Evolutionary conservation across 2,888 invertebrate species (phyloP).

Genomic region (Caradrina clavipalpis): DNA sequence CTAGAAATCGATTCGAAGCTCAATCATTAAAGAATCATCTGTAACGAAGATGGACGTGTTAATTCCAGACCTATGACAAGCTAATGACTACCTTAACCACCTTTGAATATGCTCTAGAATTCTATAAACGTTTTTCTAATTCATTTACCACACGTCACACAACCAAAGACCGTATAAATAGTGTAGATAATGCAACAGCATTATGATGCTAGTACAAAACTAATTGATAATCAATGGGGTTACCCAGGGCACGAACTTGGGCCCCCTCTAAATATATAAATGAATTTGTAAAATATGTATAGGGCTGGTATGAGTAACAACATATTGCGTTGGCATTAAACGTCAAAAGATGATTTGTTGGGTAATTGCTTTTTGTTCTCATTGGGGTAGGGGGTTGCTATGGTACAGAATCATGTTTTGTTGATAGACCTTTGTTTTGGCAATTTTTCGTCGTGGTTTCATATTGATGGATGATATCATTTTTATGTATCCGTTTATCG

Average conservation of each 20-base stretch:
- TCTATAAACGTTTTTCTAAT: conserved; percentile 50
- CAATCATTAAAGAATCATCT: conserved; percentile 88
- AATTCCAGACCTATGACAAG: conserved; percentile 72
- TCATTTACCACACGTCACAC: conserved; percentile 73
- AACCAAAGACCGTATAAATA: conserved; percentile 87
- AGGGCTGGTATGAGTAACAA: conserved; percentile 83
- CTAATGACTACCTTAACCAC: conserved; percentile 69
- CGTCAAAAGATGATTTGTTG: conserved; percentile 90
- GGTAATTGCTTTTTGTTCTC: conserved; percentile 89
- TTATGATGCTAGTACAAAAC: conserved; percentile 87
- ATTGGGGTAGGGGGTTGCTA: conserved; percentile 79
- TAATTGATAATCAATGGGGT: conserved; percentile 90
- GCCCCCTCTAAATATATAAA: conserved; percentile 82
- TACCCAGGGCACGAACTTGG: conserved; percentile 68
- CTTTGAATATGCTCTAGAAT: conserved; percentile 70
- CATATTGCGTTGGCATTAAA: conserved; percentile 90
- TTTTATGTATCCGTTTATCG: conserved; percentile 62
- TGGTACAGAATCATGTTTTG: conserved; percentile 85
- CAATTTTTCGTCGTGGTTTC: conserved; percentile 71
- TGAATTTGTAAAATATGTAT: conserved; percentile 83
- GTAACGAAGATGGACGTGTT: conserved; percentile 88
- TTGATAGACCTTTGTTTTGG: conserved; percentile 85
- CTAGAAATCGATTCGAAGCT: conserved; percentile 85
- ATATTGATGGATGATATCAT: conserved; percentile 69
- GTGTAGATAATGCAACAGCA: conserved; percentile 88